phyloP scores from a whole-genome alignment of 2,797 vertebrate species.

The Dromococcyx pavoninus region DNA sequence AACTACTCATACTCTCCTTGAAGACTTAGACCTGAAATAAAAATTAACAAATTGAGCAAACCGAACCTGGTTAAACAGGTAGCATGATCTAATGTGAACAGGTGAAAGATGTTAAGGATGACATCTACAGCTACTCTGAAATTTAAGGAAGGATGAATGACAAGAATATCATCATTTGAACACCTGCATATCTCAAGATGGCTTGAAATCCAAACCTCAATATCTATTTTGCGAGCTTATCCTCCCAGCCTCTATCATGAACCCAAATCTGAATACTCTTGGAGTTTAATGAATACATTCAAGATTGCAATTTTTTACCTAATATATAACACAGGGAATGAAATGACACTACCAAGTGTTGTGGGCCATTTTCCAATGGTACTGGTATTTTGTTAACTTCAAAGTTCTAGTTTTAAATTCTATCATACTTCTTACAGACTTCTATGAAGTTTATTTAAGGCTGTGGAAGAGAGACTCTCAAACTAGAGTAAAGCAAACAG shows the following conservation, averaged over 20 bases:
- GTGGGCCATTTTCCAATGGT: neutral
- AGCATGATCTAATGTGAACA: neutral
- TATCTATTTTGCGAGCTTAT: neutral
- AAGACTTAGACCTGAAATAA: neutral
- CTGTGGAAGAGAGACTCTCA: neutral
- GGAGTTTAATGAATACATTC: neutral
- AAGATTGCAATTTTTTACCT: neutral
- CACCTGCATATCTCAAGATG: neutral
- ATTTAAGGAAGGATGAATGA: neutral
- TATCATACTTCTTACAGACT: neutral
- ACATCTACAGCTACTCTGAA: neutral
- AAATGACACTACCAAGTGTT: neutral
- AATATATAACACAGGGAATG: neutral
- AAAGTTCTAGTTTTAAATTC: neutral
- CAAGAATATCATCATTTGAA: neutral
- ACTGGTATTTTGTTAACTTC: neutral
- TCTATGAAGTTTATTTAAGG: neutral
- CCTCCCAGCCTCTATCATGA: neutral
- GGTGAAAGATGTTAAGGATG: neutral
- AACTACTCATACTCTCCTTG: neutral
- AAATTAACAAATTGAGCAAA: neutral
- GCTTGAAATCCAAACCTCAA: neutral
- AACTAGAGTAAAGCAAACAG: neutral
- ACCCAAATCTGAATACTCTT: neutral
- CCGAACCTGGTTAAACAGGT: neutral